Evolutionary conservation across 2,888 invertebrate genomes (phyloP).

Genomic region (Hyles lineata): DNA sequence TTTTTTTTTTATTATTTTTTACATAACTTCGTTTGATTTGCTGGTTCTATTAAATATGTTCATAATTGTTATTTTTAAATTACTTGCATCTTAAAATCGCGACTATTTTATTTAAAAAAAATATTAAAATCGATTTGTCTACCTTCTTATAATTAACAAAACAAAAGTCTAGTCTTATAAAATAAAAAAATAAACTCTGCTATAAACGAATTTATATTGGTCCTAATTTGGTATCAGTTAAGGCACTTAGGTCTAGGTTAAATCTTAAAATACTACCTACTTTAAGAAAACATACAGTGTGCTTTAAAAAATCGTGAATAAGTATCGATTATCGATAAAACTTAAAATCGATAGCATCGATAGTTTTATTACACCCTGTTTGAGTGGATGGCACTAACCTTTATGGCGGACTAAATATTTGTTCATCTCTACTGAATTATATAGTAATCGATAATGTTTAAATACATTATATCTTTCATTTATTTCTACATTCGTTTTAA

Average conservation of each 20-base stretch:
- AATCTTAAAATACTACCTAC: slow-evolving; percentile 2
- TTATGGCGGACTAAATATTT: slow-evolving; percentile 25
- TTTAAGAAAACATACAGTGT: neutral
- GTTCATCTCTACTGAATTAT: neutral
- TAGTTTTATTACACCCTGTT: slow-evolving; percentile 6
- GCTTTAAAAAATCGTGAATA: neutral
- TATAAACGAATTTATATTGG: slow-evolving; percentile 48
- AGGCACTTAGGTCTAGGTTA: slow-evolving; percentile 45
- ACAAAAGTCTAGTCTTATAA: neutral
- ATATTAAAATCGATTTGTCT: neutral
- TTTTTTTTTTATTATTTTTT: too few relatives aligned
- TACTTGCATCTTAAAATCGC: too few relatives aligned
- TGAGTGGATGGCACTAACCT: slow-evolving; percentile 17
- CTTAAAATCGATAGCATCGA: neutral
- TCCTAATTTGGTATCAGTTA: slow-evolving; percentile 65
- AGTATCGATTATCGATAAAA: too few relatives aligned
- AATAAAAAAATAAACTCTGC: slow-evolving; percentile 18
- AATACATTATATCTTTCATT: neutral
- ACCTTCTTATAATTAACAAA: neutral
- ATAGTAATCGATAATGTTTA: neutral
- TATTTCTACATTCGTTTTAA: neutral
- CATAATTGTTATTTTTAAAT: too few relatives aligned
- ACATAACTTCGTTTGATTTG: too few relatives aligned
- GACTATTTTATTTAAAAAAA: too few relatives aligned
- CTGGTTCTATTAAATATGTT: too few relatives aligned